These are phyloP conservation scores for Pheosia gnoma DNA, from an alignment of 2,888 invertebrate species.

Conservation along the genomic window DNA sequence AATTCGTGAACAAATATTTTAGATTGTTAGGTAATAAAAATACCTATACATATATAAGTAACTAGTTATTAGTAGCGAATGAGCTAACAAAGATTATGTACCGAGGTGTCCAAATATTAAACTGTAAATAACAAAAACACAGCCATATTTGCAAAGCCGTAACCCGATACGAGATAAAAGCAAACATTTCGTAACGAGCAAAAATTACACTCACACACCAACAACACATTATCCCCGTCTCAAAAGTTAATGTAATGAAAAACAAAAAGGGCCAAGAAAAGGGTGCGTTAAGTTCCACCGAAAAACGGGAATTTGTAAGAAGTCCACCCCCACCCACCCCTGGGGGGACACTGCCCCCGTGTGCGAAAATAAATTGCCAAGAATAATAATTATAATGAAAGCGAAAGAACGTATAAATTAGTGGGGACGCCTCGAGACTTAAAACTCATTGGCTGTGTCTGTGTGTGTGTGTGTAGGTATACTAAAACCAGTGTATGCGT, in stretches of 20 bases:
- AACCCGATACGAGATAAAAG: slow-evolving; percentile 35
- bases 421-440: slow-evolving; percentile 79
- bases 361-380: slow-evolving; percentile 85
- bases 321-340: slow-evolving; percentile 63
- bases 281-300: slow-evolving; percentile 83
- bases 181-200: slow-evolving; percentile 58
- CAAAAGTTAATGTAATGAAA: slow-evolving; percentile 85
- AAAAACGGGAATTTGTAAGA: slow-evolving; percentile 84
- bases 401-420: slow-evolving; percentile 85
- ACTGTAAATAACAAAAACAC: neutral
- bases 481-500: slow-evolving; percentile 34
- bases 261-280: slow-evolving; percentile 85
- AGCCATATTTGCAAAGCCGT: slow-evolving; percentile 3
- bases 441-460: slow-evolving; percentile 55
- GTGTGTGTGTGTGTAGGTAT: slow-evolving; percentile 42
- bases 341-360: slow-evolving; percentile 75
- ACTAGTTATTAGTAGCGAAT: neutral
- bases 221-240: slow-evolving; percentile 78
- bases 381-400: slow-evolving; percentile 85
- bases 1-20: too few relatives aligned
- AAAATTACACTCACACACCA: slow-evolving; percentile 73
- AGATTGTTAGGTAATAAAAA: neutral
- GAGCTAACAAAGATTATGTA: neutral
- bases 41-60: neutral
- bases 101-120: neutral